phyloP scores from a whole-genome alignment of 2,113 vertebrate genomes.

The Ammodytes marinus region DNA sequence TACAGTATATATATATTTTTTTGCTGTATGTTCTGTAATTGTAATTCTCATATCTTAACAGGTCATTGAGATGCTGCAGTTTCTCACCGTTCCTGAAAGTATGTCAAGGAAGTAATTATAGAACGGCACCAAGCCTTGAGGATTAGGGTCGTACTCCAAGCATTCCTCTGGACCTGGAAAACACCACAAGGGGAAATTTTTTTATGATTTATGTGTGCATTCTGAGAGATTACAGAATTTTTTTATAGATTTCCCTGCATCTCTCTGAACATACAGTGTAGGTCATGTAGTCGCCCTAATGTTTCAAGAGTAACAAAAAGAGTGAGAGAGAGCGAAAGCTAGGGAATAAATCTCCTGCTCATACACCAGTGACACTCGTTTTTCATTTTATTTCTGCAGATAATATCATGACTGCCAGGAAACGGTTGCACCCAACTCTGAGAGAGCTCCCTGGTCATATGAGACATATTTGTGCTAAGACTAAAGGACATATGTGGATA shows the following conservation, averaged over 20 bases:
- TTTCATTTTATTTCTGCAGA: conserved; percentile 5
- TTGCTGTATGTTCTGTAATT: not conserved
- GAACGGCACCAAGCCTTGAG: conserved; percentile 78
- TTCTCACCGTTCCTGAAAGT: conserved; percentile 89
- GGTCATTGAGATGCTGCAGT: not conserved
- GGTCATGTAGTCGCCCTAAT: not conserved
- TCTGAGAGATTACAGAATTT: not conserved
- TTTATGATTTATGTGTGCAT: conserved; percentile 1
- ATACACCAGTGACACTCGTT: not conserved
- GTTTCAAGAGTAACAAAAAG: conserved; percentile 4
- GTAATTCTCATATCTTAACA: not conserved
- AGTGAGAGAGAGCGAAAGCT: not conserved
- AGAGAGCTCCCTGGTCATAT: conserved; percentile 8
- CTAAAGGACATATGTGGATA: not conserved
- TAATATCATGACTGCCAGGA: conserved; percentile 36
- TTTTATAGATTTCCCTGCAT: not conserved
- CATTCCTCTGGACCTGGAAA: conserved; percentile 71
- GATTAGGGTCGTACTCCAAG: conserved; percentile 77
- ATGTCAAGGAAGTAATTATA: conserved; percentile 86
- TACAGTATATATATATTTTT: not conserved
- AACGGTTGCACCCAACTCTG: conserved; percentile 41
- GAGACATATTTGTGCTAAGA: not conserved
- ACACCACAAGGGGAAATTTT: not conserved
- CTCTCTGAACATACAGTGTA: not conserved
- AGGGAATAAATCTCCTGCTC: not conserved